A percentile compares a stretch with the other conserved stretches of the same genome.
Evolutionary conservation across 2,113 vertebrate genomes (phyloP).

Genomic region (Dicrurus megarhynchus): DNA sequence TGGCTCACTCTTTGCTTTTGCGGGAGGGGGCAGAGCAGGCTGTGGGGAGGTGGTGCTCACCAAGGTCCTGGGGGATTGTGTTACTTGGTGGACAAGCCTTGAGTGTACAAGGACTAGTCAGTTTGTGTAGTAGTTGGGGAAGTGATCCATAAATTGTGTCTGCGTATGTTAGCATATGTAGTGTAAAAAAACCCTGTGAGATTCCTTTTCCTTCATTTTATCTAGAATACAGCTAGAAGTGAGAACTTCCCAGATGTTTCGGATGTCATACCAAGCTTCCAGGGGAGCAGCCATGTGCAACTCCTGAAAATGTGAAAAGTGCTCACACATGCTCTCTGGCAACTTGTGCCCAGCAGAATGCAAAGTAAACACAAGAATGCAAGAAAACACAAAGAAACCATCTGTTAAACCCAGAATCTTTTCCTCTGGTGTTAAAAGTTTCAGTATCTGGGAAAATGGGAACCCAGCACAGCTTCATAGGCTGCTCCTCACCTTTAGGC

Average conservation of each 20-base stretch:
- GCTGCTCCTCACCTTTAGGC: neutral
- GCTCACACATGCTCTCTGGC: neutral
- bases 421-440: neutral
- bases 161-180: neutral
- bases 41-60: neutral
- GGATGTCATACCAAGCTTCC: neutral
- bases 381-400: neutral
- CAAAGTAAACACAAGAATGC: neutral
- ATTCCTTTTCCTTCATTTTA: neutral
- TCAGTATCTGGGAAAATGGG: neutral
- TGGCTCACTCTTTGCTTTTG: neutral
- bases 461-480: neutral
- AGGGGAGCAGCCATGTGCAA: neutral
- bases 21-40: neutral
- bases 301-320: neutral
- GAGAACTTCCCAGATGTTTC: neutral
- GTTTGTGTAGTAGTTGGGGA: neutral
- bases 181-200: neutral
- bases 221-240: neutral
- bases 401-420: neutral
- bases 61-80: accelerated
- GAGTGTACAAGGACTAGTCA: neutral
- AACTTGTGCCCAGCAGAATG: neutral
- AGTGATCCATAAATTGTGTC: neutral
- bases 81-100: neutral